Base-by-base conservation (phyloP, 2,113 vertebrate genomes). In the Bolborhynchus lineola region DNA sequence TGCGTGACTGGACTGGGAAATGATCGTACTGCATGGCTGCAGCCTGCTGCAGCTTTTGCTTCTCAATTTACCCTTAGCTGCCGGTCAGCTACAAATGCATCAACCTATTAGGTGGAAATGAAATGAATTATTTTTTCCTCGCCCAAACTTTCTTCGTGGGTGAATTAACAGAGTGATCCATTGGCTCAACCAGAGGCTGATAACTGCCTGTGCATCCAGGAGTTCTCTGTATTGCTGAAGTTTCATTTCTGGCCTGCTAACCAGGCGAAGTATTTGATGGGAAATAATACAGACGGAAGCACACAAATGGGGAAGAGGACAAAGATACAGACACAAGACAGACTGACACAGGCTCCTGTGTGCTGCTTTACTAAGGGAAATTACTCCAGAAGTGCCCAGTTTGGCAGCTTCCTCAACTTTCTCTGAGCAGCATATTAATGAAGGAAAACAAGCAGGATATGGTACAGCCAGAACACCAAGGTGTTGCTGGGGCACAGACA, bases 1-100 rank as follows among this genome's bases (percentile, higher is more conserved):
- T 1, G 2, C 7, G 0, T 47, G 33, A 72, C 35, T 42, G 29
- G 16, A 18, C 0, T 55, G 35, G 52, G 59, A 57, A 71, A 50
- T 28, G 35, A 35, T 39, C 2, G 2, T 7, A 4, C 26, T 69
- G 39, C 6, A 3, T 28, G 44, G 39, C 25, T 86, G 47, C 72
- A 91, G 17, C 26, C 8, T 80, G 53, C 3, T 9, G 5, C 23
- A 80, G 23, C 13, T 91, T 65, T 77, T 65, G 16, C 63, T 79
- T 68, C 50, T 49, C 26, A n/a, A 5, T 42, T 86, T 47, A 31
- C 44, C 33, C 7, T 64, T 50, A 77, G 16, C 42, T 82, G 21
- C 8, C 26, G 77, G 23, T 62, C 69, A 82, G 55, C 23, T 78
- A 81, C 35, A 74, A 67, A 55, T 4, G 4, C 29, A 29, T 35